Evolutionary conservation across 2,113 vertebrate genomes (phyloP), one percentile per base, ranked within the genome.

Genomic region (Strix uralensis): DNA sequence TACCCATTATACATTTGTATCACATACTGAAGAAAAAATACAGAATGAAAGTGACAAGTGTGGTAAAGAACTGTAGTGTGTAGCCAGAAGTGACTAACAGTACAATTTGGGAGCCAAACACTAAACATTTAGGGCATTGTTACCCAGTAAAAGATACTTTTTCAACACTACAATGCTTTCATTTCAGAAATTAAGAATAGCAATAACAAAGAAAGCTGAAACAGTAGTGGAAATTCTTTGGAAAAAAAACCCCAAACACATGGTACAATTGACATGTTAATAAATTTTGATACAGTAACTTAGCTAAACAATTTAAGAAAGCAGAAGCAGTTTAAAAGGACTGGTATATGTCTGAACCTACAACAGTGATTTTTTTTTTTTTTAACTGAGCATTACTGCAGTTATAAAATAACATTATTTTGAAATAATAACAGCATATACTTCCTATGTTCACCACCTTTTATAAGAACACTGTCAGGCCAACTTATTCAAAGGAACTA

Each of bases 301-400:
- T 23, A 44, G 20, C 27, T 36, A 73, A 81, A 78, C 10, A 73
- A 46, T 65, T 54, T 38, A 77, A 86, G 22, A 32, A 89, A 83
- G 10, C 22, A 78, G 42, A 83, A 77, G 30, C 8, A 46, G 36
- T 81, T 78, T 15, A 49, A 49, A 85, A 84, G 9, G n/a, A 84
- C 14, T 55, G 47, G 63, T 0, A 0, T 12, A 52, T 38, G 14
- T 42, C 29, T 51, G 17, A 91, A 80, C 3, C 7, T 42, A 1
- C 11, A 62, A 29, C 15, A 57, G 40, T 30, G 15, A 17, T 54
- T 30, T 11, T 17, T 15, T 54, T 36, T 36, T 58, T 82, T 88
- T 81, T 67, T 79, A 13, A 62, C 4, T 17, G 5, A 70, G 18
- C 8, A 42, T 52, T 73, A 84, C 5, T 55, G 25, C 14, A 83